phyloP scores from a whole-genome alignment of 2,888 invertebrate genomes.

The Eumacrocentrus americanus region DNA sequence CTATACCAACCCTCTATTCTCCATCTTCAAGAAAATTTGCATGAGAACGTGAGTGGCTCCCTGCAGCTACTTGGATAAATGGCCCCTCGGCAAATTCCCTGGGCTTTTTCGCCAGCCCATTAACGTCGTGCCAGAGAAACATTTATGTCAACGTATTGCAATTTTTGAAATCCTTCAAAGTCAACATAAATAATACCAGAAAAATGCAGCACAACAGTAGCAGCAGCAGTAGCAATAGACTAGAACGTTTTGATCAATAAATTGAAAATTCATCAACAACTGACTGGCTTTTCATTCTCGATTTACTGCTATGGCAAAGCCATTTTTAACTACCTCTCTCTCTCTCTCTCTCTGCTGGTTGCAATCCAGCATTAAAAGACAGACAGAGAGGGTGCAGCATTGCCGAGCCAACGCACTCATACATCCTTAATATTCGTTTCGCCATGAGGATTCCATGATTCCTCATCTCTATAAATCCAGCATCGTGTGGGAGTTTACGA shows the following conservation, averaged over 20 bases:
- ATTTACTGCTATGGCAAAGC: not conserved
- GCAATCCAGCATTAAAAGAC: conserved; percentile 1
- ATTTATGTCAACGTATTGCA: not conserved
- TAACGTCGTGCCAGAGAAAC: conserved; percentile 8
- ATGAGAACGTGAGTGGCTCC: conserved; percentile 24
- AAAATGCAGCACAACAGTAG: not conserved
- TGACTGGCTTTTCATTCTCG: not conserved
- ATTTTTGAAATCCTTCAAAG: conserved; percentile 8
- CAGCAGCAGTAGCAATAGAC: not conserved
- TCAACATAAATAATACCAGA: too few species aligned
- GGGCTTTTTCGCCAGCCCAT: conserved; percentile 17
- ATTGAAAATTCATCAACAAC: not conserved
- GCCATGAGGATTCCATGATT: conserved; percentile 21
- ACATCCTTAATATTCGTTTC: conserved; percentile 12
- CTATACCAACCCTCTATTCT: conserved; percentile 11
- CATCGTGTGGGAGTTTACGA: conserved; percentile 24
- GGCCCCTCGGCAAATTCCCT: not conserved
- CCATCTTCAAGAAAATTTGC: conserved; percentile 14
- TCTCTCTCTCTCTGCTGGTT: not conserved
- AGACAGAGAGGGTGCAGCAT: not conserved
- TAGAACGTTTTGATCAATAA: not conserved
- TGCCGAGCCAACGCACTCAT: conserved; percentile 3
- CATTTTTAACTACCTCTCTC: too few species aligned
- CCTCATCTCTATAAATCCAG: conserved; percentile 23
- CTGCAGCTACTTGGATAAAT: conserved; percentile 9